Percentiles rank a stretch among this genome's conserved stretches.
These are phyloP conservation scores for Bactericera cockerelli DNA, from an alignment of 1,140 invertebrate genomes.

Conservation along the genomic window DNA sequence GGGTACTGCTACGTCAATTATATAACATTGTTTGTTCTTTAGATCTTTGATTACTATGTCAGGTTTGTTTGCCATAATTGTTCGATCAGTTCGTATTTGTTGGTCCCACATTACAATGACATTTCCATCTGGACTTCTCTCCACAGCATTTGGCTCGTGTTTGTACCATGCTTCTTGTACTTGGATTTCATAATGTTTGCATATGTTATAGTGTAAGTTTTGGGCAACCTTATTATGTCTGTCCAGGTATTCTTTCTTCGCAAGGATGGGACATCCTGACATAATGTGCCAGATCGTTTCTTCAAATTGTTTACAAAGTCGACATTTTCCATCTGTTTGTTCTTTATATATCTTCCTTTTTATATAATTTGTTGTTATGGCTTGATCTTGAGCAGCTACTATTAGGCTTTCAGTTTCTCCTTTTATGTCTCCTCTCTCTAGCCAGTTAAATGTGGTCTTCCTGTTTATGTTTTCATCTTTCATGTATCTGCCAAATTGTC, in stretches of 20 bases:
- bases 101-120: neutral
- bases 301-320: neutral
- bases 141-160: neutral
- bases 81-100: neutral
- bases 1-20: neutral
- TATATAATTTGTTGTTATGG: conserved; percentile 6
- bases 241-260: neutral
- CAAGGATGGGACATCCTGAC: neutral
- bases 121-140: neutral
- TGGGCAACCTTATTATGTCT: conserved; percentile 1
- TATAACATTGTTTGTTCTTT: neutral
- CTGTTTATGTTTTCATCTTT: conserved; percentile 1
- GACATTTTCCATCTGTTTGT: neutral
- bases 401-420: conserved; percentile 1
- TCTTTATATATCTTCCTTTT: neutral
- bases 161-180: neutral
- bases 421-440: neutral
- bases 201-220: neutral
- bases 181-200: neutral
- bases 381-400: conserved; percentile 6
- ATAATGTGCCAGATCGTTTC: neutral
- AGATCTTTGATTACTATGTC: conserved; percentile 6
- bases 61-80: neutral
- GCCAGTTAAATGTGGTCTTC: neutral
- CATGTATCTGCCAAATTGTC: neutral